Evolutionary conservation across 2,113 vertebrate species (phyloP), one percentile per base, ranked within the genome.

Genomic region (Crocuta crocuta): DNA sequence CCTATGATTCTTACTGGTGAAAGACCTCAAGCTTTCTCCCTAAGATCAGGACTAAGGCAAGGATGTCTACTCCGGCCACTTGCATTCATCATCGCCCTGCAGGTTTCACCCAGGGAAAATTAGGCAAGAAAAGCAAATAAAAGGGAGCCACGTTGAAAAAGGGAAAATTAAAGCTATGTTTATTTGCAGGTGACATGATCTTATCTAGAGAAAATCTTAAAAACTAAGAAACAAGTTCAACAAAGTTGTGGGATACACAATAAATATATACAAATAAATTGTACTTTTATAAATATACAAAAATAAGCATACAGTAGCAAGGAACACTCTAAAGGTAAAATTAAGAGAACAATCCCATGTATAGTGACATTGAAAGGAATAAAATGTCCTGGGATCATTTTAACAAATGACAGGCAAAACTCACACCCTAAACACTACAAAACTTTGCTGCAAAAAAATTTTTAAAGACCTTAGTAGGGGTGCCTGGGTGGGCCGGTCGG

Each of bases 251-350:
- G 39, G 17, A 26, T 65, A n/a, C 10, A 33, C 1, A 1, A 78
- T 48, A 92, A 78, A 84, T 23, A 65, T 0, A 43, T 13, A 48
- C 85, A 95, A 93, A 90, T 73, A 39, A 91, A 83, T 45, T 48
- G 2, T 9, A 71, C 5, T 45, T 33, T n/a, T 33, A 9, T 39
- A 35, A 48, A 78, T 48, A 48, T 48, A 48, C 74, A 78, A 45
- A 48, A 17, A 78, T 78, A 78, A 78, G 74, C 43, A 48, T 17
- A 74, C 10, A 26, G 1, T 19, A 63, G 19, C 13, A 74, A 39
- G 53, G 33, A 73, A 80, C 21, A 68, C 76, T 79, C 24, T 61
- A 53, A 96, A 93, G 73, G 12, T 55, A 65, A 94, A 92, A 82
- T 58, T 85, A 82, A 74, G 53, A 91, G 65, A 70, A 70, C 11